These are phyloP conservation scores for Anhinga anhinga DNA, from an alignment of 2,113 vertebrate species.

Conservation along the genomic window DNA sequence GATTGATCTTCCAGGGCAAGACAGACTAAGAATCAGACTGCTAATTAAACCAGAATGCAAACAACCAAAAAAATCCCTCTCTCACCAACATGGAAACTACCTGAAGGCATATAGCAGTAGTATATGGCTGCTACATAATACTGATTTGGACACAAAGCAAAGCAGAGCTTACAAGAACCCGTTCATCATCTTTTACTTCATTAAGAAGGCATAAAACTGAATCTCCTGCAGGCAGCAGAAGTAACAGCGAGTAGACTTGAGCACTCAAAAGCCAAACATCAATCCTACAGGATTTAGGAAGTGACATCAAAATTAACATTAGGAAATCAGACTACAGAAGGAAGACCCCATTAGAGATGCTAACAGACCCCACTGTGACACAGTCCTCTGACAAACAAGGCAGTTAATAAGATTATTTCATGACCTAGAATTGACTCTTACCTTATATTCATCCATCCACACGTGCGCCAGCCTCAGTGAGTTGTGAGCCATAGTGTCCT, in stretches of 20 bases:
- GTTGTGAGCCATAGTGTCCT: conserved; percentile 97
- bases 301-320: background rate
- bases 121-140: fast-evolving
- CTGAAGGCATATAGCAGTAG: background rate
- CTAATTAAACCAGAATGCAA: background rate
- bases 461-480: conserved; percentile 91
- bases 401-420: background rate
- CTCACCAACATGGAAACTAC: background rate
- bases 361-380: background rate
- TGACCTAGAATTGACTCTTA: conserved; percentile 9
- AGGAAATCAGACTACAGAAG: background rate
- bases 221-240: background rate
- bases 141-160: background rate
- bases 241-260: background rate
- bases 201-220: background rate
- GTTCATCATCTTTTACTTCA: background rate
- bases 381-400: background rate
- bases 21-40: background rate
- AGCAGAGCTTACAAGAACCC: background rate
- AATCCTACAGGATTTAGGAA: background rate
- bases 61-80: background rate
- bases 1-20: background rate
- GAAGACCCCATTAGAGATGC: background rate
- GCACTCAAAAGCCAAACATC: background rate
- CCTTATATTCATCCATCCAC: conserved; percentile 98